These are phyloP conservation scores for Coelopa pilipes DNA, from an alignment of 2,888 invertebrate species.

Conservation along the genomic window DNA sequence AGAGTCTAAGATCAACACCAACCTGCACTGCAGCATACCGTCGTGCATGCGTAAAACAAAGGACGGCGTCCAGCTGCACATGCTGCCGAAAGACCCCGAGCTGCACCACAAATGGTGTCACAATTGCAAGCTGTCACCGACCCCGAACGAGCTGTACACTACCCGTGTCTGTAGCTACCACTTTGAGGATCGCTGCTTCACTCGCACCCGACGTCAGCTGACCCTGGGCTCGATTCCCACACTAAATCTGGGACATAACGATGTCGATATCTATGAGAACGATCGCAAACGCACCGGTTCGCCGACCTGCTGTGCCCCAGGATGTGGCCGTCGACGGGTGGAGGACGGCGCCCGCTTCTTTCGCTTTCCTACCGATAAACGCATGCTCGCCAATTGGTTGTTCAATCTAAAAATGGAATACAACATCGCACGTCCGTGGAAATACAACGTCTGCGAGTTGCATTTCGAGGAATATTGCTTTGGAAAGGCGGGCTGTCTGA, in stretches of 20 bases:
- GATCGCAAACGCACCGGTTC: background rate
- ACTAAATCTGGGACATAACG: conserved; percentile 37
- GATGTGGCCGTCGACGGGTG: conserved; percentile 17
- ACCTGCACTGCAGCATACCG: conserved; percentile 20
- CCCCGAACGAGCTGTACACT: conserved; percentile 21
- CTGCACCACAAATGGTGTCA: conserved; percentile 43
- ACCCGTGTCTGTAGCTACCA: conserved; percentile 41
- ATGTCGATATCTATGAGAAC: conserved; percentile 25
- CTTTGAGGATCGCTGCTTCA: conserved; percentile 39
- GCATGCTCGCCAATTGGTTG: conserved; percentile 38
- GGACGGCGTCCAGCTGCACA: conserved; percentile 41
- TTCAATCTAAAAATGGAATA: conserved; percentile 37
- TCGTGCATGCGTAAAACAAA: conserved; percentile 20
- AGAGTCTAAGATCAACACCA: background rate
- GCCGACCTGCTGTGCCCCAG: conserved; percentile 29
- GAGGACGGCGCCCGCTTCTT: conserved; percentile 19
- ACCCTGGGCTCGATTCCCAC: conserved; percentile 43
- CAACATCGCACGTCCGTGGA: conserved; percentile 35
- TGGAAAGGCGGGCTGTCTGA: conserved; percentile 20
- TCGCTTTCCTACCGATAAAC: conserved; percentile 37
- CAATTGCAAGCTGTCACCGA: conserved; percentile 35
- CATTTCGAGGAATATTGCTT: conserved; percentile 39
- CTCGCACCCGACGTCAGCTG: conserved; percentile 36
- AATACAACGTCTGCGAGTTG: conserved; percentile 39
- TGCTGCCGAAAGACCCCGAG: conserved; percentile 42